phyloP scores from a whole-genome alignment of 2,797 vertebrate genomes.

The Danio aesculapii region DNA sequence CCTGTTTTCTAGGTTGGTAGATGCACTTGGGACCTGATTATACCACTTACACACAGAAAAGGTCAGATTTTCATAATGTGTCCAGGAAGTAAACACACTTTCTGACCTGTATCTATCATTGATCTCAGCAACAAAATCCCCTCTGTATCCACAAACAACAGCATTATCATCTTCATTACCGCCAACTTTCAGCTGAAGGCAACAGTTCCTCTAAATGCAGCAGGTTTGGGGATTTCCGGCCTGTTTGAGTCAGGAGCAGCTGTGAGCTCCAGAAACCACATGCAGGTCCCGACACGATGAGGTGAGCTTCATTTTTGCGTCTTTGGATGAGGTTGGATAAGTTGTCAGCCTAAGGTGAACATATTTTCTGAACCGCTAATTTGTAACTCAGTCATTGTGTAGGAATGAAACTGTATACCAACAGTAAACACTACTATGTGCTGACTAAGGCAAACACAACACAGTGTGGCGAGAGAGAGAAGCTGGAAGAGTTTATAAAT shows the following conservation, averaged over 20 bases:
- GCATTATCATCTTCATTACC: background rate
- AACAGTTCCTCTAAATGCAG: background rate
- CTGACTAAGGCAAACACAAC: conserved; percentile 12
- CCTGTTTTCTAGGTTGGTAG: too few relatives aligned
- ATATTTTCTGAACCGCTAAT: conserved; percentile 7
- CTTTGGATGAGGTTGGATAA: conserved; percentile 16
- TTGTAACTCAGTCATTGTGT: conserved; percentile 16
- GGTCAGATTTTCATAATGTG: too few relatives aligned
- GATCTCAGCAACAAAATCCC: conserved; percentile 2
- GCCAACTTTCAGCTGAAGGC: background rate
- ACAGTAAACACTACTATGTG: background rate
- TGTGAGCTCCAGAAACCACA: conserved; percentile 35
- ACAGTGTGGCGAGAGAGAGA: background rate
- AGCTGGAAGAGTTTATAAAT: background rate
- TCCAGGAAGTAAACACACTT: background rate
- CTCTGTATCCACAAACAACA: background rate
- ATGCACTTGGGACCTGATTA: background rate
- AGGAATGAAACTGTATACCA: conserved; percentile 33
- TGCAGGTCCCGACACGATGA: conserved; percentile 44
- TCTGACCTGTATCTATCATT: background rate
- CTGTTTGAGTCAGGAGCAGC: conserved; percentile 53
- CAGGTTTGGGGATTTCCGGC: conserved; percentile 13
- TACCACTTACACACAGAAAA: too few relatives aligned
- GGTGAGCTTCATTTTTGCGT: conserved; percentile 30
- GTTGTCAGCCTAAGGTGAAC: conserved; percentile 39